Evolutionary conservation across 1,140 invertebrate genomes (phyloP), one percentile per base, ranked within the genome.

Genomic region (Cataglyphis hispanica): DNA sequence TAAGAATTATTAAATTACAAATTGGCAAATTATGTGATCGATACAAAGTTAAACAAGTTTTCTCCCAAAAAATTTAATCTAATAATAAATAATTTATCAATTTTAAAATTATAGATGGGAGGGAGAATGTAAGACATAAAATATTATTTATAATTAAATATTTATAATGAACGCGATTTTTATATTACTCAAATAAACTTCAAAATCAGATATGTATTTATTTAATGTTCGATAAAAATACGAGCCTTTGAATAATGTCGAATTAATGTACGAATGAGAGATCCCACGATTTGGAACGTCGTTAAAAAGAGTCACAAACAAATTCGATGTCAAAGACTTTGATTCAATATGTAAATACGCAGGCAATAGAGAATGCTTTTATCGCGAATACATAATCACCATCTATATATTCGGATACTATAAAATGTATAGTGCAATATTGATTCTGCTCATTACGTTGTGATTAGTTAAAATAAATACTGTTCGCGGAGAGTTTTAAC

Each of bases 351-450:
- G 53, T 72, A 83, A 83, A 83, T 83, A 81, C 22, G 66, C 37
- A 43, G 40, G 60, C 27, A n/a, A n/a, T 13, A n/a, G 66, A 58
- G 77, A 80, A 53, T 83, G 50, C 67, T 72, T 37, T 40, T 46
- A 83, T 83, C 56, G 37, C 22, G 53, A 83, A 72, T 81, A 46
- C 25, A 34, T 81, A 70, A 72, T 83, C 67, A 72, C 37, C 72
- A 53, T 81, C 66, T 72, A 53, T 43, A 81, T 72, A 81, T 70
- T 81, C 34, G 34, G 25, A 70, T 81, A 72, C 25, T 31, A 19
- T 34, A 64, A 80, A 70, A 81, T 34, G n/a, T 69, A 19, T 53
- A 77, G 34, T 31, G 31, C 64, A 43, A 60, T 81, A 81, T 81
- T 34, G 63, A 58, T 7, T 11, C 22, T 37, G 16, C 31, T 67